Percentiles rank a stretch among this genome's conserved stretches.
These are phyloP conservation scores for Phalacrocorax aristotelis DNA, from an alignment of 2,113 vertebrate species.

Conservation along the genomic window DNA sequence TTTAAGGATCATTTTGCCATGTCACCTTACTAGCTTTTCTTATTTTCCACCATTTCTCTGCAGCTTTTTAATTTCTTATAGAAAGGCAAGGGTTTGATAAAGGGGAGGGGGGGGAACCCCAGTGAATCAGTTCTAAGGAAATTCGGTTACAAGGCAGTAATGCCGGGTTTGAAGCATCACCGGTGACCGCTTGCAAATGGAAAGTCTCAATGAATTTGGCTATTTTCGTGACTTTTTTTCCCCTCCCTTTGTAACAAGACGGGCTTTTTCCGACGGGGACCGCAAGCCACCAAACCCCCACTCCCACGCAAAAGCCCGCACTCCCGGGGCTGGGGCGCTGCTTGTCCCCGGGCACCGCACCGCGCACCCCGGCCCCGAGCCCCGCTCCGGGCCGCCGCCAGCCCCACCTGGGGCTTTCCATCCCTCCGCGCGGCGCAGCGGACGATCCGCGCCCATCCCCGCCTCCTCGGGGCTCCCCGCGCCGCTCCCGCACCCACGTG, in stretches of 20 bases:
- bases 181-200: accelerated
- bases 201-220: not conserved
- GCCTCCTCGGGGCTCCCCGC: too few relatives aligned
- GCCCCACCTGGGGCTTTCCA: not conserved
- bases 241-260: accelerated
- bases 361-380: not conserved
- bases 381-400: not conserved
- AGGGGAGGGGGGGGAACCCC: not conserved
- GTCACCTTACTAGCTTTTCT: not conserved
- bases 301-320: not conserved
- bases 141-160: not conserved
- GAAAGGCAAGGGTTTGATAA: not conserved
- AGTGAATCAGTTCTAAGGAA: not conserved
- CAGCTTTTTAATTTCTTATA: not conserved
- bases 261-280: not conserved
- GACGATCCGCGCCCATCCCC: not conserved
- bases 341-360: not conserved
- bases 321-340: too few relatives aligned
- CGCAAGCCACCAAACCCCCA: not conserved
- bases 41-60: not conserved
- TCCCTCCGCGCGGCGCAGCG: not conserved
- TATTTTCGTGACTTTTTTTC: not conserved
- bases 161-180: not conserved
- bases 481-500: too few relatives aligned
- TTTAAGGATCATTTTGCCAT: not conserved